These are phyloP conservation scores for Polypterus senegalus DNA, from an alignment of 2,113 vertebrate species.

Conservation along the genomic window DNA sequence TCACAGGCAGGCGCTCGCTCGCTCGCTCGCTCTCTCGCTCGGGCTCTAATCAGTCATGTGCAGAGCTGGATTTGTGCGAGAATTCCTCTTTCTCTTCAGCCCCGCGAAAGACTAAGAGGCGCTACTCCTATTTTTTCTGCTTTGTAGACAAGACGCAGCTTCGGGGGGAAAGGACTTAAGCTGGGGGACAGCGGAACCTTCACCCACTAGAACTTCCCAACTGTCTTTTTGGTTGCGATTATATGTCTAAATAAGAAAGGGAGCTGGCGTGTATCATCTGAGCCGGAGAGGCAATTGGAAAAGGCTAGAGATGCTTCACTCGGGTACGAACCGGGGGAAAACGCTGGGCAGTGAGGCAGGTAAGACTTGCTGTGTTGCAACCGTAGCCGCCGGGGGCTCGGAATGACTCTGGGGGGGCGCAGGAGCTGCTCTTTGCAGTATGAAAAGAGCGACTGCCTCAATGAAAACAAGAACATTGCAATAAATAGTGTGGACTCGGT, in stretches of 20 bases:
- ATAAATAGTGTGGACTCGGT: neutral
- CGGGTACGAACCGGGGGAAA: conserved; percentile 76
- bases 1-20: too few relatives aligned
- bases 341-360: conserved; percentile 89
- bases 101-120: conserved; percentile 65
- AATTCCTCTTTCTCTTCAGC: conserved; percentile 57
- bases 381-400: neutral
- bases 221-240: too few relatives aligned
- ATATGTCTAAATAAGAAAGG: too few relatives aligned
- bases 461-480: too few relatives aligned
- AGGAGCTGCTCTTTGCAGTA: neutral
- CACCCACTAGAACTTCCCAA: too few relatives aligned
- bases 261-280: conserved; percentile 45
- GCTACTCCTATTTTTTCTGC: conserved; percentile 37
- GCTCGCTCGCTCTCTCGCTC: too few relatives aligned
- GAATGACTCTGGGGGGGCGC: neutral
- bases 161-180: conserved; percentile 59
- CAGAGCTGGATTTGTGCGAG: conserved; percentile 57
- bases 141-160: neutral
- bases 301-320: conserved; percentile 82
- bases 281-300: conserved; percentile 59
- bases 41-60: conserved; percentile 65
- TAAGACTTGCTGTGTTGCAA: conserved; percentile 44
- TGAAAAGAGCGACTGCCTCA: too few relatives aligned
- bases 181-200: too few relatives aligned